Percentiles rank a stretch among this genome's conserved stretches.
These are phyloP conservation scores for Pseudomyrmex flavicornis DNA, from an alignment of 1,140 invertebrate species.

Conservation along the genomic window DNA sequence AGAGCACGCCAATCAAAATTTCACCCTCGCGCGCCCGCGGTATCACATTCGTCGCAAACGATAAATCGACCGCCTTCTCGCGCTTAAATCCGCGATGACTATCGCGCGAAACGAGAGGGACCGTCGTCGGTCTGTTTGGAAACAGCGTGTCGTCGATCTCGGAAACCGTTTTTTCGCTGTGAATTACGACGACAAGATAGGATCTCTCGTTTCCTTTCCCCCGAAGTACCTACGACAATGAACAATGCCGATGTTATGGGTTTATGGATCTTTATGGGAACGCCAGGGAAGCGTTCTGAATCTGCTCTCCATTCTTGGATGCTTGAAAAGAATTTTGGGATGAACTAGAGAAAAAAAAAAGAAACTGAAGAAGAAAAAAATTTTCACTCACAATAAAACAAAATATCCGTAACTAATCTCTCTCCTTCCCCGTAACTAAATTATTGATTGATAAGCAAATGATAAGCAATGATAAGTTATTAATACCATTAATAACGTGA, in stretches of 20 bases:
- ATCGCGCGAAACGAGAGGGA: constrained; percentile 11
- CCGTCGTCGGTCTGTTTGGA: constrained; percentile 28
- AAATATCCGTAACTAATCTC: too few species aligned
- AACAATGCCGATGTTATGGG: neutral
- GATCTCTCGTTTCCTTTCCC: neutral
- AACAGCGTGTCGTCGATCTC: neutral
- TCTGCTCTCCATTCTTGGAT: neutral
- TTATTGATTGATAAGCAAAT: too few species aligned
- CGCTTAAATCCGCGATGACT: constrained; percentile 36
- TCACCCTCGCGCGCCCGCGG: constrained; percentile 39
- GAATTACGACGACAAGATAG: constrained; percentile 33
- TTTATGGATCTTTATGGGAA: too few species aligned
- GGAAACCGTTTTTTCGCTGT: constrained; percentile 1
- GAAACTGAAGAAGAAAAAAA: too few species aligned
- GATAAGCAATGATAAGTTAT: too few species aligned
- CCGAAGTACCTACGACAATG: neutral
- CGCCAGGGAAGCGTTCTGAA: too few species aligned
- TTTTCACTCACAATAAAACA: too few species aligned
- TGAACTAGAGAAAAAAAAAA: neutral
- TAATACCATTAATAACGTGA: too few species aligned
- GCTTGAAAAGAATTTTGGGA: neutral
- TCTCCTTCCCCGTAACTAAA: too few species aligned
- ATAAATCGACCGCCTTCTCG: constrained; percentile 51
- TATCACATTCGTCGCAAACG: constrained; percentile 59
- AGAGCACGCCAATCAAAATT: constrained; percentile 59